Evolutionary conservation across 2,797 vertebrate species (phyloP).

Genomic region (Crocidura indochinensis): DNA sequence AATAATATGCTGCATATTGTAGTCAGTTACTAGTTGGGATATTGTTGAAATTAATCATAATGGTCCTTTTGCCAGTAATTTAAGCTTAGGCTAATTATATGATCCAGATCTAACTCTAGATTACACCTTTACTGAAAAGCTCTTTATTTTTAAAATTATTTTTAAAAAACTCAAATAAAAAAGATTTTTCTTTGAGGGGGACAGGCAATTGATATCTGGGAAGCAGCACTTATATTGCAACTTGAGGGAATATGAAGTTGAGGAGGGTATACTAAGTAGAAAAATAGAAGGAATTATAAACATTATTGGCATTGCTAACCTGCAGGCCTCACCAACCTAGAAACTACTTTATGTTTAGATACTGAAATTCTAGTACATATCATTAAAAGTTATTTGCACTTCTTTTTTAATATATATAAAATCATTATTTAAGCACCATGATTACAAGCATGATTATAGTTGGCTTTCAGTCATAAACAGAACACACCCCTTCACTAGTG

Average conservation of each 20-base stretch:
- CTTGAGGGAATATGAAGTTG: not conserved
- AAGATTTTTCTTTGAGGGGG: not conserved
- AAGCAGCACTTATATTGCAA: not conserved
- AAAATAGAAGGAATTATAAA: not conserved
- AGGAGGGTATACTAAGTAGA: not conserved
- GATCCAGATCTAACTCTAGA: not conserved
- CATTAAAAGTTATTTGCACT: not conserved
- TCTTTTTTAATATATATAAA: not conserved
- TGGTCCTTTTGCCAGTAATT: not conserved
- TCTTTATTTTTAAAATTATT: constrained; percentile 1
- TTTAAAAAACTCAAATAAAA: not conserved
- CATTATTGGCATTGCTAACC: not conserved
- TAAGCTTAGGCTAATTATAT: not conserved
- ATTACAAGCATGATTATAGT: no score
- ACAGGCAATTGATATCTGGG: not conserved
- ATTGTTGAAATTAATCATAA: not conserved
- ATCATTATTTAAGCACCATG: no score
- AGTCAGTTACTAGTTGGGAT: not conserved
- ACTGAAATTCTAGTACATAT: not conserved
- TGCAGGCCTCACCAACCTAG: not conserved
- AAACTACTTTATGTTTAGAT: not conserved
- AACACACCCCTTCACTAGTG: no score
- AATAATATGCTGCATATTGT: not conserved
- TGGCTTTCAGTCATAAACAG: no score
- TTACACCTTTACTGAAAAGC: constrained; percentile 11